These are phyloP conservation scores for Perognathus longimembris DNA, from an alignment of 2,113 vertebrate species.

Conservation along the genomic window DNA sequence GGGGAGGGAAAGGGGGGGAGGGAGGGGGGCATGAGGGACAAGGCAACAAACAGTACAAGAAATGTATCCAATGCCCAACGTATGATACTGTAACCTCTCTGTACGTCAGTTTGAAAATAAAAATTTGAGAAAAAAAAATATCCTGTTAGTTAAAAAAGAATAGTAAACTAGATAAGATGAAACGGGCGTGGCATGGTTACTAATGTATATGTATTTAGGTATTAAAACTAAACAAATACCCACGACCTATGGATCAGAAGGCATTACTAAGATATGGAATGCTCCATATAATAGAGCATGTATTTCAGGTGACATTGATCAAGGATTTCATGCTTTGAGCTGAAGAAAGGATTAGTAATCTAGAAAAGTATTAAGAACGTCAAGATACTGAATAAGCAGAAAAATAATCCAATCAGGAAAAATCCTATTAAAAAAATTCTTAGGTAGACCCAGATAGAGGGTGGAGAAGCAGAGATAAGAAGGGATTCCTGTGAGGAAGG, in stretches of 20 bases:
- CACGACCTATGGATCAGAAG: rapidly evolving
- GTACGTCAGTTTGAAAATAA: too few species aligned
- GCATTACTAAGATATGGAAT: background rate
- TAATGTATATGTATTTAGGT: background rate
- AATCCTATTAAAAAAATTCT: background rate
- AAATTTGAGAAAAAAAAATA: too few species aligned
- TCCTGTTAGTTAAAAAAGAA: too few species aligned
- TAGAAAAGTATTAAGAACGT: background rate
- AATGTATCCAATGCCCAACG: too few species aligned
- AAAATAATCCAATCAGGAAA: background rate
- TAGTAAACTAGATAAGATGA: background rate
- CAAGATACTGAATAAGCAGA: background rate
- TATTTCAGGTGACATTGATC: background rate
- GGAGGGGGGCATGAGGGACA: too few species aligned
- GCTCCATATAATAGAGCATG: too few species aligned
- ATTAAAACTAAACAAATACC: background rate
- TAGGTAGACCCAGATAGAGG: background rate
- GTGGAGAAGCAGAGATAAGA: background rate
- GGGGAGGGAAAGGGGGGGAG: too few species aligned
- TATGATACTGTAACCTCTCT: too few species aligned
- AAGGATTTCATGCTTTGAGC: background rate
- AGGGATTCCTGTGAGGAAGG: background rate
- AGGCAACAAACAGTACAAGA: too few species aligned
- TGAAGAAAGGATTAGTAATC: background rate
- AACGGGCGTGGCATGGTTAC: background rate